A percentile compares a stretch with the other conserved stretches of the same genome.
Conservation (phyloP, 1,140 invertebrate species). For the Platyura marginata region DNA sequence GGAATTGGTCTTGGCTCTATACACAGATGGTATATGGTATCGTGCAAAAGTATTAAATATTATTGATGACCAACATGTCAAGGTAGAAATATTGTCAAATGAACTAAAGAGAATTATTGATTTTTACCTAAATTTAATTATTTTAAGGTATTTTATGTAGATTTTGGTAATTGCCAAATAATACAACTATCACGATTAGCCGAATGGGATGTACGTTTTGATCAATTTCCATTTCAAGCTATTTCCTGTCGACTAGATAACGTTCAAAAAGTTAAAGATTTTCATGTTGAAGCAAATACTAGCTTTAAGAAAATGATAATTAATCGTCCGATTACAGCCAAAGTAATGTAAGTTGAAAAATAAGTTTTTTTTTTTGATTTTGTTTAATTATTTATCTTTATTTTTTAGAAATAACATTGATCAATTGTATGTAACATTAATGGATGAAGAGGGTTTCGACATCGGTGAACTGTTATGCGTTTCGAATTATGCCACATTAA, state of each 20-base stretch:
- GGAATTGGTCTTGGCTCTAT: conserved; percentile 14
- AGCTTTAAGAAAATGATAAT: neutral
- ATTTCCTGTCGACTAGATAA: conserved; percentile 9
- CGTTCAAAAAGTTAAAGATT: neutral
- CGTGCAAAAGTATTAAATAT: conserved; percentile 17
- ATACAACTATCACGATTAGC: conserved; percentile 8
- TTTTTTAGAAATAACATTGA: neutral
- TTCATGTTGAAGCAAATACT: neutral
- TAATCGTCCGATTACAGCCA: neutral
- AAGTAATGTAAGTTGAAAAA: neutral
- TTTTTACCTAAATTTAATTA: no score
- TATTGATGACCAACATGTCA: no score
- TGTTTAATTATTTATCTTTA: neutral
- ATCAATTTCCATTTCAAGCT: conserved; percentile 12
- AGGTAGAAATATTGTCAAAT: no score
- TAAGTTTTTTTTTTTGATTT: neutral
- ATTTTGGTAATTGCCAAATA: conserved; percentile 16
- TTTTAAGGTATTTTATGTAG: conserved; percentile 20
- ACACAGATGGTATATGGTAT: conserved; percentile 13
- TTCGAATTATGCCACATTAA: neutral
- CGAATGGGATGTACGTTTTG: conserved; percentile 6
- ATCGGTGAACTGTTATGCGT: neutral
- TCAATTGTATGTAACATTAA: neutral
- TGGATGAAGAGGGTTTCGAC: neutral
- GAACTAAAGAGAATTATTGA: no score